Conservation (phyloP, 1,140 invertebrate species). For the Chironomus striatipennis region DNA sequence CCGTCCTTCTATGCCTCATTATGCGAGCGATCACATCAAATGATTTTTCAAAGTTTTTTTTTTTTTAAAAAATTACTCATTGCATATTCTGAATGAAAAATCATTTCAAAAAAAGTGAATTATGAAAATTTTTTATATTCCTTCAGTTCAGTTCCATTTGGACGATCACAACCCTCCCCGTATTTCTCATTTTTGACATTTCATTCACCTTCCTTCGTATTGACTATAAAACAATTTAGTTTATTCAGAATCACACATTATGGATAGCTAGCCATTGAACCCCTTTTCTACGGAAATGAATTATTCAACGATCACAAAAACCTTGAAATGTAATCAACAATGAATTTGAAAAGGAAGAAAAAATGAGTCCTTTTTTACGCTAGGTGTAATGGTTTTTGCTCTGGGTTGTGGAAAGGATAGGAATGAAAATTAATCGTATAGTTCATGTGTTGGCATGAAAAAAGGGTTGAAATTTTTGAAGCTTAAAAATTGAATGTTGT, state of each 20-base stretch:
- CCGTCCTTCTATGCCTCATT: constrained; percentile 4
- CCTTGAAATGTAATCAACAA: constrained; percentile 14
- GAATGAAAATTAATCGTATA: too few relatives aligned
- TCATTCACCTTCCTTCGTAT: not conserved
- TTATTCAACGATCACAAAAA: not conserved
- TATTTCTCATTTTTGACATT: too few relatives aligned
- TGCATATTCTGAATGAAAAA: not conserved
- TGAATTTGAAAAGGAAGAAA: too few relatives aligned
- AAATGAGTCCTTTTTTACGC: too few relatives aligned
- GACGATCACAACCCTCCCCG: constrained; percentile 15
- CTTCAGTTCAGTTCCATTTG: not conserved
- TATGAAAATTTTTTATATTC: not conserved
- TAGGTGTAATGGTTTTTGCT: too few relatives aligned
- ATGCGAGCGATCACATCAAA: not conserved
- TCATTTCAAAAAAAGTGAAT: not conserved
- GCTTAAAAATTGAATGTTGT: too few relatives aligned
- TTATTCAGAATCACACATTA: too few relatives aligned
- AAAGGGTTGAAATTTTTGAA: too few relatives aligned
- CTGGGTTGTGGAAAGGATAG: too few relatives aligned
- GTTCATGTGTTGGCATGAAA: too few relatives aligned
- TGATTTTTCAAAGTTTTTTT: not conserved
- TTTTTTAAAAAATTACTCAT: too few relatives aligned
- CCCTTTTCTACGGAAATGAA: not conserved
- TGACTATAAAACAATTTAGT: not conserved
- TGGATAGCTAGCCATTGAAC: too few relatives aligned